phyloP scores from a whole-genome alignment of 35 echinoderm and acorn worm species.

The Nesometra sesokonis region DNA sequence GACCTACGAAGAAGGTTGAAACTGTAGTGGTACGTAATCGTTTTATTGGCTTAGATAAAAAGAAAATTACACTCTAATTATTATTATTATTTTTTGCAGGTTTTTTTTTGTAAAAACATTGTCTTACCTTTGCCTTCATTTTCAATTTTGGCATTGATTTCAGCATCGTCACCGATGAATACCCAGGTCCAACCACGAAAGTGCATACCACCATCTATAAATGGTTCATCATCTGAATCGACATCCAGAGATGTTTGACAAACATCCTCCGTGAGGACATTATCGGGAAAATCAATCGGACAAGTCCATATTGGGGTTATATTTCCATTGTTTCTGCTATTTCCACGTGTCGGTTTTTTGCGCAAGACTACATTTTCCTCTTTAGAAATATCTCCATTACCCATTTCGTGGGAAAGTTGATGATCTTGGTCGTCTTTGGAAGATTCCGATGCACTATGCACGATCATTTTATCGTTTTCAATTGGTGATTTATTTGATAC shows the following conservation, averaged over 20 bases:
- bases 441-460: too few relatives aligned
- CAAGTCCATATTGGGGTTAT: not conserved
- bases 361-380: not conserved
- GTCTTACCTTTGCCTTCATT: not conserved
- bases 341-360: not conserved
- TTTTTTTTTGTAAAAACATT: too few relatives aligned
- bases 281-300: not conserved
- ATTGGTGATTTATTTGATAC: not conserved
- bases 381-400: not conserved
- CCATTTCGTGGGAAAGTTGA: too few relatives aligned
- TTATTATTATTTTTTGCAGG: too few relatives aligned
- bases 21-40: too few relatives aligned
- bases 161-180: not conserved
- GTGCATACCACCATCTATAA: not conserved
- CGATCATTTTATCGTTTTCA: not conserved
- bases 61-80: too few relatives aligned
- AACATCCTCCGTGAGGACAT: not conserved
- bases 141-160: not conserved
- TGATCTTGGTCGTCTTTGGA: too few relatives aligned
- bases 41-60: too few relatives aligned
- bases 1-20: too few relatives aligned
- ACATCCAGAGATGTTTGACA: not conserved
- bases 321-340: not conserved
- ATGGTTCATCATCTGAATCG: not conserved
- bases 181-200: not conserved